Base-by-base conservation (phyloP, 2,797 vertebrate species). In the Cuculus canorus region DNA sequence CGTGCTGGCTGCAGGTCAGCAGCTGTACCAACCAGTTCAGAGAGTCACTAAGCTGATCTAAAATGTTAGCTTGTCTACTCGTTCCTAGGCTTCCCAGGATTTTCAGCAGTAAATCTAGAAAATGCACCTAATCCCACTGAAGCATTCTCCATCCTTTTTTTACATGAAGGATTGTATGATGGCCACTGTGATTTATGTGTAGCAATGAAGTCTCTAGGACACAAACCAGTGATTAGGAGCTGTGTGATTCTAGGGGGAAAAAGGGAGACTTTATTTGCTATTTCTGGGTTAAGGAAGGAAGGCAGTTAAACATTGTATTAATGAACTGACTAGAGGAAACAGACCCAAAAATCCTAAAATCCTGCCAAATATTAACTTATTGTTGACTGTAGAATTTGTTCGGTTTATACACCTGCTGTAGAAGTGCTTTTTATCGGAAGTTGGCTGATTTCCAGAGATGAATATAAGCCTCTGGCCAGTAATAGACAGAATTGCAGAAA, bases 321-420 rank as follows among this genome's bases (percentile, higher is more conserved):
- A 94, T 88, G 75, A 92, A 85, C 54, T 95, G 65, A 78, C 71
- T 72, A 77, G 65, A 92, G 72, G 92, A 95, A 94, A 85, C 52
- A 72, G 84, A 65, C 86, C 63, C 59, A 33, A 92, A 48, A 73
- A 92, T 89, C 81, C 82, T 53, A 65, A 92, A 89, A 86, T 76
- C 66, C 83, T 81, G 80, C 68, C 86, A 93, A 86, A 94, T 80
- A 80, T 72, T 88, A 93, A 85, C 52, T 75, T 96, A 43, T 52
- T 96, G 85, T 95, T 94, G 94, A 82, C 0, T 10, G 57, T 91
- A 94, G 90, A 95, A 94, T 93, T 91, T 88, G 64, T 47, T 94
- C 83, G 57, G 94, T 96, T 96, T 93, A 61, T 95, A 93, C 93
- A 97, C 96, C 95, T 96, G 96, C 89, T 92, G 15, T 35, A 78